A percentile compares a stretch with the other conserved stretches of the same genome.
Conservation (phyloP, 2,888 invertebrate genomes). For the Dastarcus helophoroides region DNA sequence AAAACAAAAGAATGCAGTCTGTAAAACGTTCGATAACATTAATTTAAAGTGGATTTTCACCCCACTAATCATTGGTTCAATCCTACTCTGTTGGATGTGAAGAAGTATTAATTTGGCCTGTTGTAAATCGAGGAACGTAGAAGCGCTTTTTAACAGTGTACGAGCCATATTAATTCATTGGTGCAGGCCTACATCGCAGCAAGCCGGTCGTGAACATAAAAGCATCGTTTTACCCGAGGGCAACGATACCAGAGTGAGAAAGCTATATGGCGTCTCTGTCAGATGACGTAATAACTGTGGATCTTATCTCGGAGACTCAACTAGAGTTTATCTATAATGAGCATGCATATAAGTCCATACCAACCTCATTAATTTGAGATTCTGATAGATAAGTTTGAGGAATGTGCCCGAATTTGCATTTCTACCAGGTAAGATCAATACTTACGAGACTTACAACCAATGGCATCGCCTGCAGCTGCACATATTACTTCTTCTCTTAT, state of each 20-base stretch:
- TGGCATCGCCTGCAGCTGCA: too few species aligned
- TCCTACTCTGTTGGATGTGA: constrained; percentile 18
- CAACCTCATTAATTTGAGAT: too few species aligned
- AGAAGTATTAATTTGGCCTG: not conserved
- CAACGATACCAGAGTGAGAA: constrained; percentile 10
- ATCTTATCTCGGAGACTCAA: too few species aligned
- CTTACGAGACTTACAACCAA: too few species aligned
- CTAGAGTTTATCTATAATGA: too few species aligned
- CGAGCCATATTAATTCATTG: constrained; percentile 27
- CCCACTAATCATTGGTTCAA: constrained; percentile 27
- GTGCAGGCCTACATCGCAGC: constrained; percentile 25
- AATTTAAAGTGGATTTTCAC: constrained; percentile 20
- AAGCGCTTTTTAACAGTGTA: constrained; percentile 22
- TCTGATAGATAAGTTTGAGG: too few species aligned
- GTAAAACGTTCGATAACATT: constrained; percentile 20
- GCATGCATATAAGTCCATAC: too few species aligned
- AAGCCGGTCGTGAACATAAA: constrained; percentile 25
- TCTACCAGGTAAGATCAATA: too few species aligned
- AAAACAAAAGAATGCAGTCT: constrained; percentile 1
- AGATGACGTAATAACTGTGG: not conserved
- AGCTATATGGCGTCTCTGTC: not conserved
- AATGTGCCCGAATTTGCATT: too few species aligned
- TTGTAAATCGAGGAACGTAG: not conserved
- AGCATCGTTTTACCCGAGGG: constrained; percentile 23
- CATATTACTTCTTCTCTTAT: too few species aligned